These are phyloP conservation scores for Megaceryle torquata DNA, from an alignment of 2,113 vertebrate genomes.

Conservation along the genomic window DNA sequence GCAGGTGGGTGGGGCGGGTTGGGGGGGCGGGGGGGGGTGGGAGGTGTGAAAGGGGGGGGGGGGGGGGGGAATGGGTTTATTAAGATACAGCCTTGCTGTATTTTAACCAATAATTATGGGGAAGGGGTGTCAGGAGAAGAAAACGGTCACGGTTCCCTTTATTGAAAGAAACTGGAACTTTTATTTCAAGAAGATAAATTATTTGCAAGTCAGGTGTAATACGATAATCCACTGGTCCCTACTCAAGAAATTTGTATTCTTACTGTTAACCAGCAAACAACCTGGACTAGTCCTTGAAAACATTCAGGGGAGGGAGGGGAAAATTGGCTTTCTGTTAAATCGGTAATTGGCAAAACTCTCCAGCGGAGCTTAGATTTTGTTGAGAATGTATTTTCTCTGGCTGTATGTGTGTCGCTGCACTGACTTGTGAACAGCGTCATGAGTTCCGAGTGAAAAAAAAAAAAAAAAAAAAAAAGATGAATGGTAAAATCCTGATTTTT, in stretches of 20 bases:
- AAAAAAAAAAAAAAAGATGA: slow-evolving; percentile 20
- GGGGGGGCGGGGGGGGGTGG: no score
- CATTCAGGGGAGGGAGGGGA: slow-evolving; percentile 51
- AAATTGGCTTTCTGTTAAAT: slow-evolving; percentile 76
- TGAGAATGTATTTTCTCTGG: slow-evolving; percentile 61
- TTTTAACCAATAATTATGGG: slow-evolving; percentile 74
- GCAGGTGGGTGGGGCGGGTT: no score
- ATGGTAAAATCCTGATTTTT: slow-evolving; percentile 74
- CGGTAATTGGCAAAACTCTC: slow-evolving; percentile 72
- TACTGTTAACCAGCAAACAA: slow-evolving; percentile 65
- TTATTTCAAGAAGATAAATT: slow-evolving; percentile 28
- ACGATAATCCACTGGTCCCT: slow-evolving; percentile 56
- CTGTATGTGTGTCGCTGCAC: not conserved
- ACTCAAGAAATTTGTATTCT: slow-evolving; percentile 50
- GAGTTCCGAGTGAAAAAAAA: slow-evolving; percentile 20
- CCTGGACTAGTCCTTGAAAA: slow-evolving; percentile 63
- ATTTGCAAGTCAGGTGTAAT: slow-evolving; percentile 31
- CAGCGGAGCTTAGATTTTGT: slow-evolving; percentile 71
- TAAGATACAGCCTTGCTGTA: slow-evolving; percentile 75
- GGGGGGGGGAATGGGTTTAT: slow-evolving; percentile 45
- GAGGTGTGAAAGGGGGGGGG: no score
- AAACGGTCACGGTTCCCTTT: slow-evolving; percentile 73
- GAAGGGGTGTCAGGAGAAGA: slow-evolving; percentile 69
- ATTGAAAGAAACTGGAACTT: slow-evolving; percentile 71
- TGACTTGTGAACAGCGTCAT: slow-evolving; percentile 42